Base-by-base conservation (phyloP, 2,797 vertebrate genomes). In the Danio tinwini region DNA sequence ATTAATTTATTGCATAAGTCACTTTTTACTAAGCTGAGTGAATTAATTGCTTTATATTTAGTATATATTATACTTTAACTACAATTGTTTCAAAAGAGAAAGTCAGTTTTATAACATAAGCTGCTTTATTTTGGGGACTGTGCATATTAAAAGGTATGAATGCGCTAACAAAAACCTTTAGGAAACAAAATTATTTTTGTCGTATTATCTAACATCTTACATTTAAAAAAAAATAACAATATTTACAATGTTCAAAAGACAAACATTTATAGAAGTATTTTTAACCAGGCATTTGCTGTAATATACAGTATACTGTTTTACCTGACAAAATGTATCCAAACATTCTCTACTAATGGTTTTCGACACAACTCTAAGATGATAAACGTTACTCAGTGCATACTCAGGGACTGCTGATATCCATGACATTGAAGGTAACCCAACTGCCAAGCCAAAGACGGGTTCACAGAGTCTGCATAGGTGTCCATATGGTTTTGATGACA, bases 351-450 rank as follows among this genome's bases (percentile, higher is more conserved):
- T n/a, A 37, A 68, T 50, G 44, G 7, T 29, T 65, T 64, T 37
- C 44, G 71, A 16, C 17, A 45, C 14, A 12, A 58, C 10, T 29
- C 61, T 76, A 63, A 12, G 16, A 56, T 39, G n/a, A 47, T 14
- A 44, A 37, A 52, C n/a, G 58, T 56, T 3, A 11, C 14, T 70
- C 84, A 86, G 85, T 76, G 88, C 37, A 80, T 86, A 40, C 86
- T 86, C 68, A 91, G 88, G 59, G 88, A 59, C 65, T 88, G 90
- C 77, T 89, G 91, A 19, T 86, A 91, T 13, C 86, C 85, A 19
- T 87, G 83, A 74, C 87, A 85, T 86, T 87, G 90, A 83, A 90
- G 74, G 8, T 53, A 84, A 55, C 91, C 83, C 76, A 87, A 85
- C 9, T 90, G 92, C 93, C 93, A 93, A 42, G 87, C n/a, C 1